Percentiles rank a stretch among this genome's conserved stretches.
Evolutionary conservation across 2,888 invertebrate genomes (phyloP).

Genomic region (Augiades crinisus): DNA sequence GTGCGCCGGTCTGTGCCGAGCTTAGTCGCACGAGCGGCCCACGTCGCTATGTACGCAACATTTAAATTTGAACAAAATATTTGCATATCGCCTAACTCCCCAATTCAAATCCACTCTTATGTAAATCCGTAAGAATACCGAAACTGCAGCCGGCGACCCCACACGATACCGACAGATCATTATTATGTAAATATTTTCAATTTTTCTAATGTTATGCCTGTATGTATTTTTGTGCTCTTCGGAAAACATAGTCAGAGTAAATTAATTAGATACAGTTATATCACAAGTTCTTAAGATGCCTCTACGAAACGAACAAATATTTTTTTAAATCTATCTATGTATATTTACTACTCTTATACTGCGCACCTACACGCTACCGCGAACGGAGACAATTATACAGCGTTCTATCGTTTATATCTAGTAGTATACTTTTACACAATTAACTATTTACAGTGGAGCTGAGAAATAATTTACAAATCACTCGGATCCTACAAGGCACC

Average conservation of each 20-base stretch:
- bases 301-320: constrained; percentile 78
- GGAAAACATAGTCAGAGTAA: constrained; percentile 60
- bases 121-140: constrained; percentile 70
- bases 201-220: constrained; percentile 72
- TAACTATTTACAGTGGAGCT: constrained; percentile 76
- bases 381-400: constrained; percentile 68
- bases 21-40: constrained; percentile 45
- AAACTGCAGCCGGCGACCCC: constrained; percentile 73
- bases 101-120: constrained; percentile 67
- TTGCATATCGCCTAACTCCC: constrained; percentile 80
- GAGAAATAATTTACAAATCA: constrained; percentile 77
- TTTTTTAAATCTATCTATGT: constrained; percentile 64
- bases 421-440: constrained; percentile 76
- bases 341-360: constrained; percentile 53
- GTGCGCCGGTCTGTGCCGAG: too few species aligned
- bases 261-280: constrained; percentile 76
- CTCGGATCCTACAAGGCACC: constrained; percentile 75
- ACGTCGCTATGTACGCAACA: constrained; percentile 47
- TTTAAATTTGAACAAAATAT: constrained; percentile 74
- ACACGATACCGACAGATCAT: constrained; percentile 58
- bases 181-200: constrained; percentile 66
- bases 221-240: constrained; percentile 71
- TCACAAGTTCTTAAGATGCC: constrained; percentile 79
- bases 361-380: constrained; percentile 56
- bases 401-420: constrained; percentile 66